Evolutionary conservation across 2,113 vertebrate genomes (phyloP).

Genomic region (Tupaia chinensis): DNA sequence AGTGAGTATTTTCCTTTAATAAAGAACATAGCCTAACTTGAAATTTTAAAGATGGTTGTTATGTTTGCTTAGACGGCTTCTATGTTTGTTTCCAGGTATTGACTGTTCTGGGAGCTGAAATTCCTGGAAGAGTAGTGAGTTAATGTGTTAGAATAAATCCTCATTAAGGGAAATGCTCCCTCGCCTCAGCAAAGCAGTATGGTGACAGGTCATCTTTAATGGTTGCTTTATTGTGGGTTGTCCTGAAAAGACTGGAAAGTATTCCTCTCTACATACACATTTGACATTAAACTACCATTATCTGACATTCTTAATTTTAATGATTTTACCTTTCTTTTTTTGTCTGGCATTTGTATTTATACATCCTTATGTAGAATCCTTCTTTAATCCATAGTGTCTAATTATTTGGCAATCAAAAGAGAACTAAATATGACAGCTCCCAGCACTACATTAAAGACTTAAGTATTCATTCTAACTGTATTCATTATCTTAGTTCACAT

Average conservation of each 20-base stretch:
- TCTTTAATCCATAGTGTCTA: constrained; percentile 2
- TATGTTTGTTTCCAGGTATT: not conserved
- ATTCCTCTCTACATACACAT: not conserved
- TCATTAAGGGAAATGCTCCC: not conserved
- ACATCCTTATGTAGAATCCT: not conserved
- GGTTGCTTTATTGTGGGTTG: not conserved
- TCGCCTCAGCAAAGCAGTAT: not conserved
- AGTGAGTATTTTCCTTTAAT: not conserved
- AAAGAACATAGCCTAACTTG: not conserved
- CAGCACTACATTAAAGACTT: not conserved
- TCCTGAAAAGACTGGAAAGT: not conserved
- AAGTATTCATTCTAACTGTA: not conserved
- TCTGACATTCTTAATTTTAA: not conserved
- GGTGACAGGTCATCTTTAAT: not conserved
- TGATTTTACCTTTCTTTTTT: not conserved
- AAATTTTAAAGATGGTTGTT: not conserved
- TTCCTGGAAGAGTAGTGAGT: not conserved
- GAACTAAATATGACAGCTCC: not conserved
- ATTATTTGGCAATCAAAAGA: constrained; percentile 36
- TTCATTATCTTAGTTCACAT: not conserved
- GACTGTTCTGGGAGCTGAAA: not conserved
- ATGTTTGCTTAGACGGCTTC: not conserved
- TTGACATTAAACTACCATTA: not conserved
- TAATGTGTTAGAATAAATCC: not conserved
- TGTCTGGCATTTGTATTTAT: not conserved